Evolutionary conservation across 2,888 invertebrate genomes (phyloP).

Genomic region (Drosophila imparisetae): DNA sequence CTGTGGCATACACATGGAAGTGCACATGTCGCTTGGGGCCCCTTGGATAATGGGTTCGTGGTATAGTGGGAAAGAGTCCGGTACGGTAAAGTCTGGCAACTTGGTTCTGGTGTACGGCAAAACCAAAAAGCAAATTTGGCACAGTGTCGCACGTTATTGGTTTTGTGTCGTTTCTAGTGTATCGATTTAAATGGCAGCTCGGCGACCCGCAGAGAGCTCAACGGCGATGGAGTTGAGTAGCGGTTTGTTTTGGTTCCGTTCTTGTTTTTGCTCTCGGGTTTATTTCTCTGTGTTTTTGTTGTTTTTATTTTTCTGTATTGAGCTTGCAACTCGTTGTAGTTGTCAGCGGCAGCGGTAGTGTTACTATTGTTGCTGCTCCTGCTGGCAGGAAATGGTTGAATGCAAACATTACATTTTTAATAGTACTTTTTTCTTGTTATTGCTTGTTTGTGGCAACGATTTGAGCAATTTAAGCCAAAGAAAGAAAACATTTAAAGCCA

Average conservation of each 20-base stretch:
- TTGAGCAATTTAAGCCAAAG: conserved; percentile 27
- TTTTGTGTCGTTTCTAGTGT: conserved; percentile 70
- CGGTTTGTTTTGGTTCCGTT: conserved; percentile 39
- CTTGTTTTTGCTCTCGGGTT: conserved; percentile 1
- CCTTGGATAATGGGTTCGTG: conserved; percentile 31
- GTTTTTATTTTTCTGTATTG: conserved; percentile 13
- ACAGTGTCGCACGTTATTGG: conserved; percentile 70
- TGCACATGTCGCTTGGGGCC: conserved; percentile 26
- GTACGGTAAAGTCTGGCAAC: background rate
- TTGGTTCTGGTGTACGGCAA: background rate
- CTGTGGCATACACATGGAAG: conserved; percentile 23
- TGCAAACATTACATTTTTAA: conserved; percentile 76
- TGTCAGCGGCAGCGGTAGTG: conserved; percentile 51
- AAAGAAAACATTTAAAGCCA: conserved; percentile 2
- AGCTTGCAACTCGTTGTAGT: conserved; percentile 40
- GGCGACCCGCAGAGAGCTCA: conserved; percentile 37
- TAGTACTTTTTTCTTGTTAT: conserved; percentile 39
- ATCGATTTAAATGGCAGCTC: conserved; percentile 69
- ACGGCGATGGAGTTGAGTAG: conserved; percentile 24
- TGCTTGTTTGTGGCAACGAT: conserved; percentile 16
- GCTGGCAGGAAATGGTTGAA: conserved; percentile 66
- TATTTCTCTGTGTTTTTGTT: background rate
- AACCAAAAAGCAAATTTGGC: conserved; percentile 68
- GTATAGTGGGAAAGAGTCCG: conserved; percentile 10
- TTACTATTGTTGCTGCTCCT: conserved; percentile 37